These are phyloP conservation scores for Neostethus bicornis DNA, from an alignment of 2,797 vertebrate species.

Conservation along the genomic window DNA sequence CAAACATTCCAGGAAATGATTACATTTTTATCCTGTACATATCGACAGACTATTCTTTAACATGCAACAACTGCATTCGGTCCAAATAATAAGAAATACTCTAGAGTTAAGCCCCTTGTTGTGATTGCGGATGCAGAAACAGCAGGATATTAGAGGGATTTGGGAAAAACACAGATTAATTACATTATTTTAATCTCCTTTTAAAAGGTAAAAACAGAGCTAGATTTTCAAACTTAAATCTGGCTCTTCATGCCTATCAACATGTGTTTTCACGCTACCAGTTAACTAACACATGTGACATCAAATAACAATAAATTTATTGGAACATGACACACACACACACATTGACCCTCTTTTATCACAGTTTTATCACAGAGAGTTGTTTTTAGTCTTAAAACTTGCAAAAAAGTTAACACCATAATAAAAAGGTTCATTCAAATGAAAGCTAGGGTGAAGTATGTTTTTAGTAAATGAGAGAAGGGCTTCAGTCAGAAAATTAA, in stretches of 20 bases:
- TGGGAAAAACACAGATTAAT: slow-evolving; percentile 51
- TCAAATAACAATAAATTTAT: neutral
- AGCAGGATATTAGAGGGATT: slow-evolving; percentile 46
- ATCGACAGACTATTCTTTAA: slow-evolving; percentile 16
- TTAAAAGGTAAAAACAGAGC: slow-evolving; percentile 36
- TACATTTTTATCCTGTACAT: slow-evolving; percentile 57
- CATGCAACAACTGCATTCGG: slow-evolving; percentile 27
- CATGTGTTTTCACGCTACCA: slow-evolving; percentile 12
- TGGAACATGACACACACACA: neutral
- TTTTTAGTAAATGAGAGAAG: no score
- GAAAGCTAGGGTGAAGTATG: no score
- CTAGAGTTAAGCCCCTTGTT: slow-evolving; percentile 55
- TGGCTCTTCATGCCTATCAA: slow-evolving; percentile 33
- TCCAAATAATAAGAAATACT: slow-evolving; percentile 27
- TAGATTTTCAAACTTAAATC: slow-evolving; percentile 7
- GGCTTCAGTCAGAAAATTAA: no score
- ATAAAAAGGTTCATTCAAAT: no score
- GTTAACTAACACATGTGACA: slow-evolving; percentile 2
- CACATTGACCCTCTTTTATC: no score
- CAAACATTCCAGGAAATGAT: slow-evolving; percentile 51
- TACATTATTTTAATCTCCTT: slow-evolving; percentile 50
- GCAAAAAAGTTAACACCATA: no score
- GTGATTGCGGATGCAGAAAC: slow-evolving; percentile 48
- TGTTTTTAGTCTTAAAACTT: no score
- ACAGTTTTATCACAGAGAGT: no score